phyloP scores from a whole-genome alignment of 2,113 vertebrate genomes.

The Rhinolophus ferrumequinum region DNA sequence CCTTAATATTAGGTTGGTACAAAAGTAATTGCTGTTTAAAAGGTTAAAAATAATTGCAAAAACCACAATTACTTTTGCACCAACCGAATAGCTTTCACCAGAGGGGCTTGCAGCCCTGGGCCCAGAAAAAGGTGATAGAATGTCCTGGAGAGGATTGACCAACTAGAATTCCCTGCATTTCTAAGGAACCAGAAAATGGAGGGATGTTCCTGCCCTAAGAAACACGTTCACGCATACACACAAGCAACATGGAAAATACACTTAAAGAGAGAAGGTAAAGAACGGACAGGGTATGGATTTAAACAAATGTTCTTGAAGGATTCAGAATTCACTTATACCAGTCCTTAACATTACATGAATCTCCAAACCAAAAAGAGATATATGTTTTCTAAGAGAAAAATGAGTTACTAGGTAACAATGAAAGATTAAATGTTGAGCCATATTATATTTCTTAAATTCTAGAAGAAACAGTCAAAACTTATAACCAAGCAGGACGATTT shows the following conservation, averaged over 20 bases:
- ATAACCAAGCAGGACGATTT: neutral
- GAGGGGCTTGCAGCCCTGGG: no score
- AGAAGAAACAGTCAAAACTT: conserved; percentile 23
- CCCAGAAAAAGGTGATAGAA: neutral
- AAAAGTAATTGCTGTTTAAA: no score
- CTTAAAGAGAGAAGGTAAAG: neutral
- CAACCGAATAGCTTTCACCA: neutral
- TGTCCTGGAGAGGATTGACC: neutral
- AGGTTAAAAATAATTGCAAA: no score
- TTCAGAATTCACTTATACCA: neutral
- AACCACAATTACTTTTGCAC: no score
- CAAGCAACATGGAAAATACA: neutral
- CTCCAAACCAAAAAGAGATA: neutral
- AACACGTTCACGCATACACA: neutral
- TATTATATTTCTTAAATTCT: conserved; percentile 24
- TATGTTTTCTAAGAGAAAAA: conserved; percentile 14
- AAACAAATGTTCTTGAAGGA: neutral
- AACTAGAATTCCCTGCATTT: neutral
- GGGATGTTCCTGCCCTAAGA: neutral
- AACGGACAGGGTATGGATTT: neutral
- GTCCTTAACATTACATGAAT: neutral
- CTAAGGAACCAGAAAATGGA: neutral
- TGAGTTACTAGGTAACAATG: neutral
- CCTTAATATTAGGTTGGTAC: neutral
- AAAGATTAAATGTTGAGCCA: neutral